Evolutionary conservation across 2,113 vertebrate genomes (phyloP), one percentile per base, ranked within the genome.

Genomic region (Hypanus sabinus): DNA sequence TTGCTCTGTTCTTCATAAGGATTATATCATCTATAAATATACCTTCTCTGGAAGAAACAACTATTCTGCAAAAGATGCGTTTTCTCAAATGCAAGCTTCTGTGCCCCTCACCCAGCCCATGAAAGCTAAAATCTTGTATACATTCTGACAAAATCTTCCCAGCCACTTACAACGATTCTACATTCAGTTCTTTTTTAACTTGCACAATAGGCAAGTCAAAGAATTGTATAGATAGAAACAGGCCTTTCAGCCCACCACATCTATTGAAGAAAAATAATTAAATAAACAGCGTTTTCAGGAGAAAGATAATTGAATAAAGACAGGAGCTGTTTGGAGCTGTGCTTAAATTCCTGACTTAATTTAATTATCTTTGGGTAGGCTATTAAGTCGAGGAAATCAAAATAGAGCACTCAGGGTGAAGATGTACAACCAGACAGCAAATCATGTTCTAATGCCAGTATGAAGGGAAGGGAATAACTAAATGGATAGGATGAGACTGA

Each of bases 221-320:
- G 70, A 71, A 0, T 71, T 71, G 70, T 20, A 71, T 22, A 22
- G 70, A 18, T 71, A 24, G 70, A 71, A 71, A 71, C 18, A 22
- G 18, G 20, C 1, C 70, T 16, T 71, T 71, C 18, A 22, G 20
- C 70, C 18, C 70, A 71, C 70, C 4, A 22, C 20, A 22, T 71
- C 20, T 5, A 88, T 20, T 8, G 85, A 88, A 87, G 11, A 65
- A 88, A 88, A 88, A n/a, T 88, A 88, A 65, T 88, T 65, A 8
- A 33, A 65, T 88, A 33, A 88, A 88, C 85, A 65, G 83, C 83
- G 5, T 57, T 62, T 12, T 10, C 83, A 12, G 27, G 27, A 60
- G 85, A 88, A 62, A 88, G 65, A 33, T 65, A 65, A 88, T 88
- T 88, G 85, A 88, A 88, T 88, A 88, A 60, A 60, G 27, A 60